Percentiles rank a stretch among this genome's conserved stretches.
These are phyloP conservation scores for Calcarius lapponicus DNA, from an alignment of 2,797 vertebrate genomes.

Conservation along the genomic window DNA sequence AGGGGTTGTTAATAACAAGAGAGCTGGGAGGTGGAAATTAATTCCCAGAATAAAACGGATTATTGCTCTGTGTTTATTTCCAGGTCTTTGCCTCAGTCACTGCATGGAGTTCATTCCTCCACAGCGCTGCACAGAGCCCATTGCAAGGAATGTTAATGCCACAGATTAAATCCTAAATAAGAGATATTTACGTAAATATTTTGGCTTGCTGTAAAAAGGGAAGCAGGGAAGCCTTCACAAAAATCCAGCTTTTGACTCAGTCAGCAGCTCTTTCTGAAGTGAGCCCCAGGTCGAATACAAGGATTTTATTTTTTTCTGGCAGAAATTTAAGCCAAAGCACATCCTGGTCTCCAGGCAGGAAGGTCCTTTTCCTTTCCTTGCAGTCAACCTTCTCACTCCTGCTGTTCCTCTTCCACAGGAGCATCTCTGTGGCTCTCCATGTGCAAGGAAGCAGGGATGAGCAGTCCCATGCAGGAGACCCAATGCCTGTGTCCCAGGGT, in stretches of 20 bases:
- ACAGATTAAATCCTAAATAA: constrained; percentile 62
- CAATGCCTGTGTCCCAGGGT: background rate
- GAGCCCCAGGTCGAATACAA: background rate
- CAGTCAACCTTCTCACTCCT: background rate
- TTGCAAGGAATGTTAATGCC: constrained; percentile 75
- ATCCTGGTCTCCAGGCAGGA: background rate
- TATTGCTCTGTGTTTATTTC: constrained; percentile 42
- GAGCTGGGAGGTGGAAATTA: constrained; percentile 40
- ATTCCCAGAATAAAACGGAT: constrained; percentile 68
- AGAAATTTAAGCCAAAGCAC: background rate
- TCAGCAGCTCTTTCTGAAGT: constrained; percentile 5
- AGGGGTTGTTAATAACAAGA: constrained; percentile 58
- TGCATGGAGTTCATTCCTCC: background rate
- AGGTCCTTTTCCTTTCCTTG: background rate
- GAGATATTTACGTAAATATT: constrained; percentile 48
- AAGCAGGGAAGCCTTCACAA: background rate
- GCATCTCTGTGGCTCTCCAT: background rate
- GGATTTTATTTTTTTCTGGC: background rate
- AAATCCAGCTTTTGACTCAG: constrained; percentile 6
- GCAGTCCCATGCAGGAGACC: background rate
- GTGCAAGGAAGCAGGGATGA: background rate
- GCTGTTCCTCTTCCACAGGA: background rate
- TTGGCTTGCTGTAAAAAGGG: constrained; percentile 4
- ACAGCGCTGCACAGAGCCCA: background rate
- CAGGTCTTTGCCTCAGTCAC: background rate